Base-by-base conservation (phyloP, 1,140 invertebrate species). In the Parapsyche elsis region DNA sequence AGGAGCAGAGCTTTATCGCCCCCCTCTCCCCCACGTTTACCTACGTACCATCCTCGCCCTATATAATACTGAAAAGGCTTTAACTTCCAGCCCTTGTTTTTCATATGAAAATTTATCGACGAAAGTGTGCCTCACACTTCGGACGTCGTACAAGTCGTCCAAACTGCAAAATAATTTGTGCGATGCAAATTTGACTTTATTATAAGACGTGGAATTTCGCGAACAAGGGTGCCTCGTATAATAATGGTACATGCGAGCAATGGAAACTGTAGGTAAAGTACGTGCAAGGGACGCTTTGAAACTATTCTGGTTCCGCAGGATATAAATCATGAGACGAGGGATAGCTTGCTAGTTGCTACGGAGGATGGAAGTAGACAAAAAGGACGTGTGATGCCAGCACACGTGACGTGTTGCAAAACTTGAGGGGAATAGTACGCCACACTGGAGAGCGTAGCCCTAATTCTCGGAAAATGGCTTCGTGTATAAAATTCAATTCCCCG, bases 1-100 rank as follows among this genome's bases (percentile, higher is more conserved):
- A 59, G 81, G 81, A 71, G 78, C 81, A 75, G 64, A 79, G 81
- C 74, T 82, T 82, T 80, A 80, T 82, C 75, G 75, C 59, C 30
- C 30, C n/a, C 49, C 67, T 74, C 21, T 75, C 23, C 46, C 30
- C 53, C 53, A 19, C 21, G n/a, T 30, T 46, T 77, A 44, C 44
- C 16, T 44, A 14, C 19, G 16, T 21, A 7, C 19, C 14, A 67
- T 67, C 61, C 21, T 12, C 61, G 19, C 61, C 61, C 61, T 21
- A 23, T 19, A 21, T 14, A 53, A 53, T 14, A 53, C 12, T 12
- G 49, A 53, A 53, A 53, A 53, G 49, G 49, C 49, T 53, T 53
- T 53, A 53, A 53, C 49, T 53, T 53, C 10, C 16, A 16, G 10
- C 10, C 49, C 49, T 53, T 16, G 16, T 53, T 53, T 53, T 14